Conservation (phyloP, 2,113 vertebrate species). For the Oxyura jamaicensis region DNA sequence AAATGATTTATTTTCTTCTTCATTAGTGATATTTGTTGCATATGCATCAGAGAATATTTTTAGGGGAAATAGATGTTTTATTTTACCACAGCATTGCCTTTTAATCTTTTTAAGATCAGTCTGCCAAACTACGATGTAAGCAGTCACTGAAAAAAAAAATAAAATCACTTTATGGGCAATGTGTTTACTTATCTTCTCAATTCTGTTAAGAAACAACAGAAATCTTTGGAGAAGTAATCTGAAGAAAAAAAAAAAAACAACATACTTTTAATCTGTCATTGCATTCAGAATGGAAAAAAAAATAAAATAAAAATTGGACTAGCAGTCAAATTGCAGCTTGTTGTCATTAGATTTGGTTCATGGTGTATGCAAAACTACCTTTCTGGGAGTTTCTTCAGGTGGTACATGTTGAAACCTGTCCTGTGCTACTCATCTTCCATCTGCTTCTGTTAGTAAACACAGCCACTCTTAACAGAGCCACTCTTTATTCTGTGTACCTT, state of each 20-base stretch:
- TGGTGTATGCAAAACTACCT: background rate
- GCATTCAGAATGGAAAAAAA: slow-evolving; percentile 10
- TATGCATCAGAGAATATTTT: slow-evolving; percentile 55
- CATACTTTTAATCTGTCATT: slow-evolving; percentile 11
- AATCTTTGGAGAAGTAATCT: background rate
- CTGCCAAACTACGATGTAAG: slow-evolving; percentile 46
- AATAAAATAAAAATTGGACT: background rate
- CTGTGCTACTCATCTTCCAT: background rate
- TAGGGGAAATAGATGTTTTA: slow-evolving; percentile 60
- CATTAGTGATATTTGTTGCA: slow-evolving; percentile 56
- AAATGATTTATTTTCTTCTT: slow-evolving; percentile 63
- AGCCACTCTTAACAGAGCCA: background rate
- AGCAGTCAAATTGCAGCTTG: background rate
- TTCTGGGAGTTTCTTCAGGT: background rate
- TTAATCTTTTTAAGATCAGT: slow-evolving; percentile 54
- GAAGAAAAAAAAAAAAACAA: background rate
- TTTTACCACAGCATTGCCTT: slow-evolving; percentile 33
- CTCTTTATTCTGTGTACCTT: background rate
- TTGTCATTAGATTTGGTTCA: background rate
- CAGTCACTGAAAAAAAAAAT: slow-evolving; percentile 20
- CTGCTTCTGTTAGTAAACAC: background rate
- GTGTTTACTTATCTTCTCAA: slow-evolving; percentile 59
- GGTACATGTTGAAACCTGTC: background rate
- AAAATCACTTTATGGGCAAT: slow-evolving; percentile 66
- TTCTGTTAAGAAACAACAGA: background rate